These are phyloP conservation scores for Drosophila busckii DNA, from an alignment of 1,140 invertebrate species.

Conservation along the genomic window DNA sequence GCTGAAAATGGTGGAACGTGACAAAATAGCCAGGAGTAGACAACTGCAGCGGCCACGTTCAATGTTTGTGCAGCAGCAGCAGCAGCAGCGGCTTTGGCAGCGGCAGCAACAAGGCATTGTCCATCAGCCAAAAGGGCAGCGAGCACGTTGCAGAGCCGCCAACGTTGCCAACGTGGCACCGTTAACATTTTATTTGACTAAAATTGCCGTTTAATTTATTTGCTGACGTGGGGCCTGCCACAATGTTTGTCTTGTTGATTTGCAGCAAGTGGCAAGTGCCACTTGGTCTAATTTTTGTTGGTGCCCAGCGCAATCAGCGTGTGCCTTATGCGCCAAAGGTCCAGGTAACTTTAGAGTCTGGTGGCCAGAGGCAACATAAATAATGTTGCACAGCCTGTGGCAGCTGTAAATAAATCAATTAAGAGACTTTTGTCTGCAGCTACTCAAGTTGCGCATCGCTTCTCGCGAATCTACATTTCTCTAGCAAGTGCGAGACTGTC, in stretches of 20 bases:
- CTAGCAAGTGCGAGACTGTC: conserved; percentile 17
- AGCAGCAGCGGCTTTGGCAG: conserved; percentile 10
- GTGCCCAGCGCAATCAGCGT: conserved; percentile 68
- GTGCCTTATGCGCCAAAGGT: too few relatives aligned
- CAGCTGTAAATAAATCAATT: conserved; percentile 70
- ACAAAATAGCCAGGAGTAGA: conserved; percentile 62
- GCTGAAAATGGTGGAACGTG: conserved; percentile 74
- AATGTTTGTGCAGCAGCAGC: conserved; percentile 1
- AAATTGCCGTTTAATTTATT: conserved; percentile 77
- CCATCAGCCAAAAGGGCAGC: conserved; percentile 48
- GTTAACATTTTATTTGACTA: conserved; percentile 76
- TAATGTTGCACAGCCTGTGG: conserved; percentile 28
- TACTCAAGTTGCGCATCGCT: conserved; percentile 62
- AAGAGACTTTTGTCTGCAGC: conserved; percentile 37
- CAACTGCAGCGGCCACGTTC: neutral
- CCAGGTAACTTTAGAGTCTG: too few relatives aligned
- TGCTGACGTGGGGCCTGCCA: conserved; percentile 50
- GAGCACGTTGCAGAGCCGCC: conserved; percentile 25
- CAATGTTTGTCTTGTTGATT: neutral
- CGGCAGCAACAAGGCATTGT: conserved; percentile 53
- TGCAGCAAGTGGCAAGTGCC: conserved; percentile 46
- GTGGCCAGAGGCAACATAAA: too few relatives aligned
- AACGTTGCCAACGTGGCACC: conserved; percentile 49
- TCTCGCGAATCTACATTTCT: conserved; percentile 71
- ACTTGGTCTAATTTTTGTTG: conserved; percentile 71